A percentile compares a stretch with the other conserved stretches of the same genome.
These are phyloP conservation scores for Yponomeuta evonymella DNA, from an alignment of 2,888 invertebrate genomes.

Conservation along the genomic window DNA sequence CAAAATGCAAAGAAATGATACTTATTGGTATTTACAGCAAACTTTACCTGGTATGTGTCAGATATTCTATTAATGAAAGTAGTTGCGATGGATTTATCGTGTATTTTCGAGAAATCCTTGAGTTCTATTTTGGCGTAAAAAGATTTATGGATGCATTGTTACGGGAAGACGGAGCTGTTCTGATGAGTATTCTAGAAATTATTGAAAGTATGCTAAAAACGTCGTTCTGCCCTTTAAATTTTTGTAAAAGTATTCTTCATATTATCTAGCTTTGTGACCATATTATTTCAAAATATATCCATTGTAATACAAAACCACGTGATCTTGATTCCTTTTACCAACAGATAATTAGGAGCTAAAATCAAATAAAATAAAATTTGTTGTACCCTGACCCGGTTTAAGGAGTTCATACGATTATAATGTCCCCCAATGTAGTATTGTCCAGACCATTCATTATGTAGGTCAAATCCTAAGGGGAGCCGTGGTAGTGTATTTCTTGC, in stretches of 20 bases:
- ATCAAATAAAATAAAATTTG: not conserved
- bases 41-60: not conserved
- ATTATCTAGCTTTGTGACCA: no score
- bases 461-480: conserved; percentile 19
- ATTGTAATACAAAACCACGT: not conserved
- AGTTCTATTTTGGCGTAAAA: not conserved
- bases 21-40: not conserved
- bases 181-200: not conserved
- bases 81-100: not conserved
- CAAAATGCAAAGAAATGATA: not conserved
- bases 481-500: conserved; percentile 19
- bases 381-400: not conserved
- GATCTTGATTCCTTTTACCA: not conserved
- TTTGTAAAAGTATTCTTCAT: no score
- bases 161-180: not conserved
- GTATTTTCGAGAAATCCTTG: not conserved
- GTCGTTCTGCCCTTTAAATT: no score
- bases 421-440: not conserved
- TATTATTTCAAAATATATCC: no score
- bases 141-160: not conserved
- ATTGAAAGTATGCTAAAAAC: no score
- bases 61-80: not conserved
- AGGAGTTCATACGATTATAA: not conserved
- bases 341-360: not conserved
- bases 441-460: conserved; percentile 15